A percentile compares a stretch with the other conserved stretches of the same genome.
Evolutionary conservation across 2,113 vertebrate genomes (phyloP).

Genomic region (Microcebus tavaratra): DNA sequence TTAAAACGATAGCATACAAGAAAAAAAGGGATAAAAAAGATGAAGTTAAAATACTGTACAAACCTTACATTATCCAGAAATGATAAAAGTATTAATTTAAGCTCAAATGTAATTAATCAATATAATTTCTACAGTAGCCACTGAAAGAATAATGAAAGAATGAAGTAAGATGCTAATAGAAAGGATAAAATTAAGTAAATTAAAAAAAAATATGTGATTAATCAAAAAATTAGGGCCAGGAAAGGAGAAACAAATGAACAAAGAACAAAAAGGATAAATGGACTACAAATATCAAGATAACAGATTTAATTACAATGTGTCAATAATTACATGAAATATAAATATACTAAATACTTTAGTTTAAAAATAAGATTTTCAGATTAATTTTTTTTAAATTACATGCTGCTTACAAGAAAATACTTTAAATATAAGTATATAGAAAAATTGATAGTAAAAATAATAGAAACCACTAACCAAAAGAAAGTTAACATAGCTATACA

Average conservation of each 20-base stretch:
- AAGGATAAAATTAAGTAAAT: neutral
- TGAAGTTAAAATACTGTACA: neutral
- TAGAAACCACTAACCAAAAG: neutral
- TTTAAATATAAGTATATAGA: neutral
- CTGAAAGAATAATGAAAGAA: neutral
- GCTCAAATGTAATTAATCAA: neutral
- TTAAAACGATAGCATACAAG: neutral
- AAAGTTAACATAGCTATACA: neutral
- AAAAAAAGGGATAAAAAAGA: neutral
- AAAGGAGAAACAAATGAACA: neutral
- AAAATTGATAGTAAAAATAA: neutral
- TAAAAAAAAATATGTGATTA: neutral
- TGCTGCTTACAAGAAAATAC: neutral
- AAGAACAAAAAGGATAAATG: neutral
- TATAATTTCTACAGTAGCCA: neutral
- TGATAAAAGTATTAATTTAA: neutral
- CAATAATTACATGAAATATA: neutral
- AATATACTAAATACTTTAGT: neutral
- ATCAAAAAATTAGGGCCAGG: neutral
- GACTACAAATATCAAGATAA: neutral
- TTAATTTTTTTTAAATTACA: neutral
- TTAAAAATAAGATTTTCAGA: neutral
- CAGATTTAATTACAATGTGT: neutral
- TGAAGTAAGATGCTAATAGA: neutral
- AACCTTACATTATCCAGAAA: neutral